A percentile compares a stretch with the other conserved stretches of the same genome.
These are phyloP conservation scores for Scaptomyza cyrtandrae DNA, from an alignment of 2,888 invertebrate species.

Conservation along the genomic window DNA sequence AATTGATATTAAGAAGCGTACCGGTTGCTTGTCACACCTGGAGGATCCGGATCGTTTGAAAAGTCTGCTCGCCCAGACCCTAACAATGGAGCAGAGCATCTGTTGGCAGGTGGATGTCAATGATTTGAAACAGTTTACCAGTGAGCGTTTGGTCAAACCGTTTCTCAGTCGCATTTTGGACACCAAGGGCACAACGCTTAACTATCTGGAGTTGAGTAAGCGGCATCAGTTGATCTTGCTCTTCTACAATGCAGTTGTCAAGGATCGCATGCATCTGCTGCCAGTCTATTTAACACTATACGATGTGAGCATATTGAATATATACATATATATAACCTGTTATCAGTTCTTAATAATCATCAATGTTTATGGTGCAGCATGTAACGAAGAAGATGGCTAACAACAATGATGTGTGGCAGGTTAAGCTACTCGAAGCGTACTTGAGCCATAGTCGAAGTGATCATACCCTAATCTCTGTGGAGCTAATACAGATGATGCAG, in stretches of 20 bases:
- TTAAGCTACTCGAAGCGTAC: slow-evolving; percentile 88
- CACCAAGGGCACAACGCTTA: slow-evolving; percentile 72
- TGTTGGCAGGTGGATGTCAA: slow-evolving; percentile 86
- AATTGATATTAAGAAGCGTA: slow-evolving; percentile 94
- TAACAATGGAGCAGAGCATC: slow-evolving; percentile 88
- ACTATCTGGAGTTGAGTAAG: slow-evolving; percentile 83
- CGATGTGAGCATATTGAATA: slow-evolving; percentile 86
- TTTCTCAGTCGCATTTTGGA: slow-evolving; percentile 89
- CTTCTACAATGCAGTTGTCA: slow-evolving; percentile 92
- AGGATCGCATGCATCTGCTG: slow-evolving; percentile 91
- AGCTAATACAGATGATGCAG: slow-evolving; percentile 81
- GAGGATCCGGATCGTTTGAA: slow-evolving; percentile 93
- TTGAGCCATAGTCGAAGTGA: slow-evolving; percentile 46
- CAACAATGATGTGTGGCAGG: slow-evolving; percentile 88
- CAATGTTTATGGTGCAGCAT: slow-evolving; percentile 49
- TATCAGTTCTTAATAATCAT: not conserved
- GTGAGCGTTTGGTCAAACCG: slow-evolving; percentile 89
- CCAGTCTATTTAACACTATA: slow-evolving; percentile 89
- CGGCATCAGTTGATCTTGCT: slow-evolving; percentile 88
- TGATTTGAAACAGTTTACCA: slow-evolving; percentile 90
- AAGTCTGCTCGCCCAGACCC: slow-evolving; percentile 90
- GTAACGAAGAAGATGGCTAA: slow-evolving; percentile 64
- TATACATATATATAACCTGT: not conserved
- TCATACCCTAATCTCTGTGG: slow-evolving; percentile 80
- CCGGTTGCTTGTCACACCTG: slow-evolving; percentile 93